Evolutionary conservation across 2,113 vertebrate genomes (phyloP).

Genomic region (Forbesichthys agassizii): DNA sequence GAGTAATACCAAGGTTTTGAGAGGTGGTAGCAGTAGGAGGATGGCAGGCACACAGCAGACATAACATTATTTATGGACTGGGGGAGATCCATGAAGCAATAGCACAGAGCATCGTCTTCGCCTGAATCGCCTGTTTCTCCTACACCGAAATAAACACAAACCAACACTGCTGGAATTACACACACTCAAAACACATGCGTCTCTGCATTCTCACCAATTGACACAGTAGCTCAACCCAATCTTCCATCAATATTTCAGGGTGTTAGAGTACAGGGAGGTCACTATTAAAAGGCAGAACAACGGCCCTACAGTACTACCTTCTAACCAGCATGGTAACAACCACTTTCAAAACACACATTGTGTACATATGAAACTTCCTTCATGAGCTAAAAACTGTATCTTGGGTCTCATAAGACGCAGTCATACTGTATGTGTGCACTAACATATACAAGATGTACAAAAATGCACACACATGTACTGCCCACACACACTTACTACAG

Average conservation of each 20-base stretch:
- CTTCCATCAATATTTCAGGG: constrained; percentile 57
- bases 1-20: background rate
- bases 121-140: too few relatives aligned
- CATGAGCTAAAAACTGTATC: too few relatives aligned
- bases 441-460: too few relatives aligned
- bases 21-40: background rate
- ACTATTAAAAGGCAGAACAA: constrained; percentile 65
- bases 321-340: background rate
- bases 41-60: background rate
- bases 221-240: constrained; percentile 24
- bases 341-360: background rate
- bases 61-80: background rate
- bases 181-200: background rate
- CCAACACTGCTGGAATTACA: background rate
- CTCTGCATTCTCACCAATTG: background rate
- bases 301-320: background rate
- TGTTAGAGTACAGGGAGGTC: constrained; percentile 25
- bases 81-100: too few relatives aligned
- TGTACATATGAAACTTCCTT: too few relatives aligned
- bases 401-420: too few relatives aligned
- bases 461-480: too few relatives aligned
- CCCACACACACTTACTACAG: too few relatives aligned
- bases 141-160: background rate
- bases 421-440: too few relatives aligned
- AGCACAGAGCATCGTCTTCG: too few relatives aligned